These are phyloP conservation scores for Saccostrea glomerata DNA, from an alignment of 1,140 invertebrate genomes.

Conservation along the genomic window DNA sequence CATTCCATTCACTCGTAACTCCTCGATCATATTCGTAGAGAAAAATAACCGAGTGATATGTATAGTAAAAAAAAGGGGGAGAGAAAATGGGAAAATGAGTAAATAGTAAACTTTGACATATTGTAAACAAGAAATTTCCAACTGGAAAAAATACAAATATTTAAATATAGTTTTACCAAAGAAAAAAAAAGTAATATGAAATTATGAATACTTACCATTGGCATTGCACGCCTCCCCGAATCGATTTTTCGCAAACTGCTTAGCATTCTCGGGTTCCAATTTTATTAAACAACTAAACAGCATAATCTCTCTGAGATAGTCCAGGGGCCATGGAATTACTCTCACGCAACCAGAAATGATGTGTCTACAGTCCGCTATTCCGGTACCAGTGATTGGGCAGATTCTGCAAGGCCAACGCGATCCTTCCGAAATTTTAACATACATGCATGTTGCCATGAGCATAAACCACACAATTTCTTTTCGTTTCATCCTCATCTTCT, in stretches of 20 bases:
- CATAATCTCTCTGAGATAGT: not conserved
- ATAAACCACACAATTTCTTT: not conserved
- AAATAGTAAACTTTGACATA: not conserved
- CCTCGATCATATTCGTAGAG: not conserved
- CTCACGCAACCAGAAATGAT: not conserved
- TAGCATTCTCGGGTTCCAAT: not conserved
- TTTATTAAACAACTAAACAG: not conserved
- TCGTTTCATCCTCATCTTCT: not conserved
- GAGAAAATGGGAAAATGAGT: too few species aligned
- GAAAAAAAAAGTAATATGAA: too few species aligned
- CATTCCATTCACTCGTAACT: conserved; percentile 1
- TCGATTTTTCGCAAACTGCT: not conserved
- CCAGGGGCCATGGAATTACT: not conserved
- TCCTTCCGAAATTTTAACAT: not conserved
- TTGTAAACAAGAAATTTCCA: not conserved
- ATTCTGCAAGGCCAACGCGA: not conserved
- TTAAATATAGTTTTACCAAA: too few species aligned
- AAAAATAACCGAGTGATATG: not conserved
- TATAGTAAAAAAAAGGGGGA: too few species aligned
- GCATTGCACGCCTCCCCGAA: not conserved
- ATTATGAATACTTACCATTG: not conserved
- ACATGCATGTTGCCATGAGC: not conserved
- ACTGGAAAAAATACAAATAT: too few species aligned
- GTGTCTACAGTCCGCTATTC: not conserved
- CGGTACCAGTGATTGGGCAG: not conserved